Base-by-base conservation (phyloP, 2,888 invertebrate genomes). In the Mechanitis messenoides region DNA sequence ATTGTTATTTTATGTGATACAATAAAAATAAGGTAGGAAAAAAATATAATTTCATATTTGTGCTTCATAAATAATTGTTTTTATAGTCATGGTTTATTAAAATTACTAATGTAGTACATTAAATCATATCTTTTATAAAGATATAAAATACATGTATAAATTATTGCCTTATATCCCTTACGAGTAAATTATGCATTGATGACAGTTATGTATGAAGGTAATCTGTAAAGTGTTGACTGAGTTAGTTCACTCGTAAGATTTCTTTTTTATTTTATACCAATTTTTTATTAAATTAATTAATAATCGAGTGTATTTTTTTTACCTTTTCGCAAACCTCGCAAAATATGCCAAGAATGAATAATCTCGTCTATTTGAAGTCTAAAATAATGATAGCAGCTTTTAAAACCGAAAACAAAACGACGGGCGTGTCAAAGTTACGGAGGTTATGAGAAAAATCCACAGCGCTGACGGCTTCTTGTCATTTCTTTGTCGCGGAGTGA, bases 381-480 rank as follows among this genome's bases (percentile, higher is more conserved):
- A 57, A 53, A 58, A 62, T 58, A 62, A 50, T 42, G 50, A 53
- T 35, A 56, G 31, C 53, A 57, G 33, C 53, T 53, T 58, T 56
- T 45, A 46, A 60, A 58, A 62, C 55, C 53, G 47, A 60, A 60
- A 65, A 57, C 58, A 46, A 58, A 61, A 46, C 42, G 57, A 50
- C 55, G 33, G 61, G 38, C 61, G 59, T 46, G 59, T 62, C 59
- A 55, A 38, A 33, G 50, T 85, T 82, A 84, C 83, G 79, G 81
- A 80, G 73, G 80, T 83, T 83, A 86, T 82, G 80, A 84, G 82
- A 84, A 86, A 86, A 86, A 85, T 84, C 83, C 76, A 85, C 85
- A 85, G 73, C 76, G 78, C 79, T 77, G 73, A 67, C 76, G 81
- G 67, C 66, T 65, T 77, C 78, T 83, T 81, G 85, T 84, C 84